Conservation (phyloP, 1,140 invertebrate species). For the roundworm (Caenorhabditis elegans) region DNA sequence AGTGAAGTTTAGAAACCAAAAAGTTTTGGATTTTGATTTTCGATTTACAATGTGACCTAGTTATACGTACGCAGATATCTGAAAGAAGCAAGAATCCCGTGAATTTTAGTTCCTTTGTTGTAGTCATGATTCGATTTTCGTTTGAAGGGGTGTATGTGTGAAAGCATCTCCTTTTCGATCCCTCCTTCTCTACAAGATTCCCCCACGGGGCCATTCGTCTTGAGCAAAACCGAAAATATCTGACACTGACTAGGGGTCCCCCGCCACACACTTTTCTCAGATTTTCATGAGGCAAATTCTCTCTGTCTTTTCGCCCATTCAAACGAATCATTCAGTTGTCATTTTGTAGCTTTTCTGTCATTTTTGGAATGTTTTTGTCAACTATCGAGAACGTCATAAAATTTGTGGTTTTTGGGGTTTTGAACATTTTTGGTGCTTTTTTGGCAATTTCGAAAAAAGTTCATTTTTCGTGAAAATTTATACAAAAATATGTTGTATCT, state of each 20-base stretch:
- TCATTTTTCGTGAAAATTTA: too few relatives aligned
- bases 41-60: too few relatives aligned
- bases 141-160: neutral
- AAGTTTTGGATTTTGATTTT: too few relatives aligned
- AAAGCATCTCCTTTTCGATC: neutral
- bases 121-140: conserved; percentile 24
- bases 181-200: neutral
- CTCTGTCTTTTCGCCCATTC: neutral
- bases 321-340: conserved; percentile 13
- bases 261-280: too few relatives aligned
- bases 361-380: neutral
- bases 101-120: neutral
- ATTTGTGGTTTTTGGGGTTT: too few relatives aligned
- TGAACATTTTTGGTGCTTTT: too few relatives aligned
- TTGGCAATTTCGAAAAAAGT: too few relatives aligned
- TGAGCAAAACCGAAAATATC: neutral
- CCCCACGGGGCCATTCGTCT: conserved; percentile 25
- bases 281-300: too few relatives aligned
- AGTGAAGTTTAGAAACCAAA: neutral
- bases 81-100: neutral
- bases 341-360: neutral
- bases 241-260: conserved; percentile 1
- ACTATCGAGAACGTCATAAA: too few relatives aligned
- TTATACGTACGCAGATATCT: too few relatives aligned
- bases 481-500: too few relatives aligned